These are phyloP conservation scores for Magallana gigas DNA, from an alignment of 1,140 invertebrate species.

Conservation along the genomic window DNA sequence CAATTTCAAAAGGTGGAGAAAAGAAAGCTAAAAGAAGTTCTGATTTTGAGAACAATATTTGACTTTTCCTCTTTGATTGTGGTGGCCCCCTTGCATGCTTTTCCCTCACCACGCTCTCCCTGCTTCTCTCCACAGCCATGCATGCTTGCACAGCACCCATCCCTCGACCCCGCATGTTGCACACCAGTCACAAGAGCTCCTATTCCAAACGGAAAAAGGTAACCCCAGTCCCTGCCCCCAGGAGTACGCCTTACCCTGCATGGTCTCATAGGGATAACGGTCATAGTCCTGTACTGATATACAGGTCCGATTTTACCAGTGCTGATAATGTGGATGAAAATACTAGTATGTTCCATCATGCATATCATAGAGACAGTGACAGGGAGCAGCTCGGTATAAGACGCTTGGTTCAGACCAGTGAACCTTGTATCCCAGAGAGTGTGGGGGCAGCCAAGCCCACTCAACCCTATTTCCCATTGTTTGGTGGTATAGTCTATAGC, in stretches of 20 bases:
- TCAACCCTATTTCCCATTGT: neutral
- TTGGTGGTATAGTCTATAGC: neutral
- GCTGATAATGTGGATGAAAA: constrained; percentile 29
- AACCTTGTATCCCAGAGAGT: neutral
- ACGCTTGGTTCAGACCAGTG: neutral
- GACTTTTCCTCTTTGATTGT: neutral
- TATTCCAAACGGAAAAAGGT: neutral
- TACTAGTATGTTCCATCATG: neutral
- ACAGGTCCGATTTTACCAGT: neutral
- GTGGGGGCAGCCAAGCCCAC: neutral
- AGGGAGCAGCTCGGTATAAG: neutral
- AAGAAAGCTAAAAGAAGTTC: neutral
- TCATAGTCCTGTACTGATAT: neutral
- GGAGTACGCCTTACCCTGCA: neutral
- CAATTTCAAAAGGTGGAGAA: neutral
- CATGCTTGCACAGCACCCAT: neutral
- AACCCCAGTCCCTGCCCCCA: constrained; percentile 3
- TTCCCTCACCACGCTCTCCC: neutral
- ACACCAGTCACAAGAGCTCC: neutral
- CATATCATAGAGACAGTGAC: neutral
- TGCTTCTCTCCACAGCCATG: constrained; percentile 4
- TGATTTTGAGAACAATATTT: neutral
- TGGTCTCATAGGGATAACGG: constrained; percentile 17
- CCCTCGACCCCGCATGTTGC: neutral
- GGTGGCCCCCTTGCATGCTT: neutral